Base-by-base conservation (phyloP, 2,113 vertebrate genomes). In the Addax nasomaculatus region DNA sequence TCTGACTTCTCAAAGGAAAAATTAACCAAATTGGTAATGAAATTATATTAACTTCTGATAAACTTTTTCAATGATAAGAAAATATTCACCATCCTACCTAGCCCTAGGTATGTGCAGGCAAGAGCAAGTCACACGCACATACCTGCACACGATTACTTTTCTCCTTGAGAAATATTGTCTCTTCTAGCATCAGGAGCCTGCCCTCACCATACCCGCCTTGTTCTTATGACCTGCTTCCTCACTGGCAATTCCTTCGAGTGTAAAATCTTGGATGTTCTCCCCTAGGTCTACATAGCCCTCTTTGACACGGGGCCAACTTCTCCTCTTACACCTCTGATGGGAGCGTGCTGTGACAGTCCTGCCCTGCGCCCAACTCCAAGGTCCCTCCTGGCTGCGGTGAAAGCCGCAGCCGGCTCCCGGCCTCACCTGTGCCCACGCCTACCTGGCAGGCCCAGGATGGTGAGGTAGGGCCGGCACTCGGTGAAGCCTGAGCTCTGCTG, bases 361-460 rank as follows among this genome's bases (percentile, higher is more conserved):
- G 12, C 49, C 30, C 57, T 14, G 12, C 4, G 3, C 10, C 1
- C 3, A 25, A 14, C 25, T 36, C 36, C 4, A 4, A 33, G 39
- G 21, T 23, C 17, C 19, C 57, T n/a, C 6, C 39, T 2, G 47
- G 47, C 25, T 21, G 45, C 12, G 2, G 14, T 5, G 60, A 13
- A 45, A 36, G 25, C 13, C 1, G 5, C 39, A 92, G 29, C 11
- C 33, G 23, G 43, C 47, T 23, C 27, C 47, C n/a, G 58, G 17
- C 9, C 36, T 79, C 64, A n/a, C 11, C 79, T n/a, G 30, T 2
- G 17, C 49, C 4, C 1, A 64, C 13, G 92, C 99, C 97, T 99
- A 99, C 99, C 99, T 99, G 99, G 99, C 97, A 99, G 99, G 87
- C 99, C 99, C 60, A 99, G 99, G 96, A 99, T 99, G 94, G 99